Base-by-base conservation (phyloP, 2,888 invertebrate species). In the Sminthurinus aureus region DNA sequence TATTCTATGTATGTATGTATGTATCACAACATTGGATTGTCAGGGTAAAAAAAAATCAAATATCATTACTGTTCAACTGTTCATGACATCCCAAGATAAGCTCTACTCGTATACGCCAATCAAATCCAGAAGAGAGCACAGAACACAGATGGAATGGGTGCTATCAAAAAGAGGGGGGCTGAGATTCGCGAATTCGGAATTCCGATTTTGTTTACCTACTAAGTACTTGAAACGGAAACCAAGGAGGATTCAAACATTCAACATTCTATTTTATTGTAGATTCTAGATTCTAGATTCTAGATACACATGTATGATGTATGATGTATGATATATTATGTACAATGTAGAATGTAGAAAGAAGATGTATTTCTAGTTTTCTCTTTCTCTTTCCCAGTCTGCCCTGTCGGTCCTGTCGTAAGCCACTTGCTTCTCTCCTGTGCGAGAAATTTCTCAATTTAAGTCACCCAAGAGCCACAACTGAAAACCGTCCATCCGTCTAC, bases 51-150 rank as follows among this genome's bases (percentile, higher is more conserved):
- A 79, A 67, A 80, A 82, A 84, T 82, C 82, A 84, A 84, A 84
- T 82, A 66, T 84, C 84, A 84, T 84, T 84, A 84, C 84, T 84
- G 84, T 84, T 84, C 84, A 84, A 58, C 58, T 58, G 58, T 58
- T 58, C 58, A 58, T 84, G 84, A 84, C 84, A 80, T 58, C 82
- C 82, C 75, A 67, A 84, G 84, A 84, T 84, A 84, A 82, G 84
- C 82, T 84, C 67, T 82, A 38, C 38, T 38, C 38, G 38, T 38
- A 82, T 75, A 84, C 79, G 82, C 79, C 83, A 84, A 84, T 84
- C 84, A 84, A 82, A 84, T 74, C 79, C 84, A 84, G n/a, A n/a
- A n/a, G n/a, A n/a, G n/a, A n/a, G n/a, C n/a, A n/a, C n/a, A n/a
- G n/a, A n/a, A n/a, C n/a, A n/a, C n/a, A n/a, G 84, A 84, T 82